Percentiles rank a stretch among this genome's conserved stretches.
Conservation (phyloP, 2,797 vertebrate species). For the Tamandua tetradactyla region DNA sequence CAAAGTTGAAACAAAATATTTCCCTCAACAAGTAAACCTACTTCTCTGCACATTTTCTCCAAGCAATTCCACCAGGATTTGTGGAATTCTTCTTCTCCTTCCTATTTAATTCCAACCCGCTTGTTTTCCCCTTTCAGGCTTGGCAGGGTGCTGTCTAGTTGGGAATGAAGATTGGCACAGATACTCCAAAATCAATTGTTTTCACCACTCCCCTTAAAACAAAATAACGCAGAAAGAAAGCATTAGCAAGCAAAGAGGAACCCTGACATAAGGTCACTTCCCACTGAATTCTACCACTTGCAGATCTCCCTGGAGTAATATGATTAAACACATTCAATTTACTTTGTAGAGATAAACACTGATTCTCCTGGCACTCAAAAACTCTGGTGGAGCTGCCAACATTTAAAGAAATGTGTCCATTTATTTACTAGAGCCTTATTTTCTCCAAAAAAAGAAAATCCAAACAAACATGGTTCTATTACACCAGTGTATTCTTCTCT, state of each 20-base stretch:
- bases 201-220: not conserved
- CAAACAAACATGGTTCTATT: not conserved
- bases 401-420: slow-evolving; percentile 48
- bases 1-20: not conserved
- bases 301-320: slow-evolving; percentile 31
- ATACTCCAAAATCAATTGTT: slow-evolving; percentile 57
- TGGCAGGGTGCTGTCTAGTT: not conserved
- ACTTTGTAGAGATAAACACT: slow-evolving; percentile 32
- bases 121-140: not conserved
- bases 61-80: not conserved
- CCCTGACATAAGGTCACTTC: slow-evolving; percentile 20
- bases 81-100: not conserved
- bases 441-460: not conserved
- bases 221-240: not conserved
- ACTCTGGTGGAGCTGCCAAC: not conserved
- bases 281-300: not conserved
- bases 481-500: not conserved
- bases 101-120: not conserved
- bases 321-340: slow-evolving; percentile 65
- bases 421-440: slow-evolving; percentile 55
- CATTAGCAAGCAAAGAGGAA: slow-evolving; percentile 31
- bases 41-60: not conserved
- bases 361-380: not conserved
- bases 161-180: slow-evolving; percentile 23
- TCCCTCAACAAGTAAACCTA: not conserved